phyloP scores from a whole-genome alignment of 2,113 vertebrate species.

The Tachysurus fulvidraco region DNA sequence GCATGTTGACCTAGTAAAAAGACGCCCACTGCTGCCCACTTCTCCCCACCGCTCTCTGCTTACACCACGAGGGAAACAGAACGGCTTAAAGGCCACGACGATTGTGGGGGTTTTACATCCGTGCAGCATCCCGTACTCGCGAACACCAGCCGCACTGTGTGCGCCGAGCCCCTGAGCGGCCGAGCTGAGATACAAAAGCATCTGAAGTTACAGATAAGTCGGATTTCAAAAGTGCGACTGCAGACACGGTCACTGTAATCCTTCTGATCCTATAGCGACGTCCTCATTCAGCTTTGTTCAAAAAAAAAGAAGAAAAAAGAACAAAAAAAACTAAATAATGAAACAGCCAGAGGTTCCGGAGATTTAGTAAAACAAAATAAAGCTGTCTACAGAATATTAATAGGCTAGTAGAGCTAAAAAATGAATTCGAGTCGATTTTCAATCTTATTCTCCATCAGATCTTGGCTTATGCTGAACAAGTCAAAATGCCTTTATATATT shows the following conservation, averaged over 20 bases:
- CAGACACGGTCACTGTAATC: neutral
- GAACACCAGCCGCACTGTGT: neutral
- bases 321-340: neutral
- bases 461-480: no score
- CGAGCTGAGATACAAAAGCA: constrained; percentile 11
- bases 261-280: neutral
- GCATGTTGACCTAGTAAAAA: constrained; percentile 51
- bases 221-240: neutral
- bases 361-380: neutral
- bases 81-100: constrained; percentile 36
- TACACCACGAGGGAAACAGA: neutral
- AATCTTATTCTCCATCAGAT: neutral
- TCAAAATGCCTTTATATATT: no score
- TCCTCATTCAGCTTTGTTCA: neutral
- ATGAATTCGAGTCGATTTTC: neutral
- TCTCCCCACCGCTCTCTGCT: constrained; percentile 13
- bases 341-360: neutral
- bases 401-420: neutral
- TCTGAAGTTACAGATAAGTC: constrained; percentile 20
- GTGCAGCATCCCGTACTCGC: neutral
- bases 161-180: no score
- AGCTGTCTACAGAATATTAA: neutral
- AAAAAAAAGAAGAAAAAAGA: no score
- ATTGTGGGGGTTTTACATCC: constrained; percentile 37
- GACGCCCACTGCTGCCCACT: constrained; percentile 45